Evolutionary conservation across 2,113 vertebrate species (phyloP), one percentile per base, ranked within the genome.

Genomic region (Noctilio leporinus): DNA sequence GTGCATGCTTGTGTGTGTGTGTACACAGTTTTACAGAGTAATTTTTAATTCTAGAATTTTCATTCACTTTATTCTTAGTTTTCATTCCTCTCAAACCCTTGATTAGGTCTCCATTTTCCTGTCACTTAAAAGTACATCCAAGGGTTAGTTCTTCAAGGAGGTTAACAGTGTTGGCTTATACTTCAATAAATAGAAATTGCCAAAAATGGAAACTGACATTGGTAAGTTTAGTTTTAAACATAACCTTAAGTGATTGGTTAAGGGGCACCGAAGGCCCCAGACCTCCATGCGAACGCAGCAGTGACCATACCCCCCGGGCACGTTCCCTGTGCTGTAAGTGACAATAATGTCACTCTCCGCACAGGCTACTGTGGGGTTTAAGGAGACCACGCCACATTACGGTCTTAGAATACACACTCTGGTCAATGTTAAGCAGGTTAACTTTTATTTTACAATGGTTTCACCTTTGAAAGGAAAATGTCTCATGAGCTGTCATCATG

Each of bases 181-280:
- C 86, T 12, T 76, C 57, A 75, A 70, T 93, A 96, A 97, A 95
- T 94, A 45, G 76, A 94, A 92, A 86, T 3, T 45, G 70, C 86
- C 82, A 91, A 97, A 55, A 96, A 91, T 92, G 0, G 59, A 88
- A 92, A 96, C 93, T 81, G 94, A 14, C 80, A 73, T 84, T 45
- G 33, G 33, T 82, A 72, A 81, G 45, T 47, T 49, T 57, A 4
- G 59, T 77, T 92, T 22, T 84, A 76, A 81, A 96, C 86, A 45
- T 73, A 59, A 65, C 77, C 65, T 94, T 95, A 67, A 70, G 72
- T 88, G 80, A 20, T 67, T 43, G 38, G 20, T 9, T 62, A 84
- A 1, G 0, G 47, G n/a, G 28, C 53, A 22, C 11, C 16, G 2
- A 16, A 26, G 8, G n/a, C 10, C 33, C 10, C 2, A 1, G 47